Evolutionary conservation across 2,113 vertebrate genomes (phyloP), one percentile per base, ranked within the genome.

Genomic region (Protomyctophum bolini): DNA sequence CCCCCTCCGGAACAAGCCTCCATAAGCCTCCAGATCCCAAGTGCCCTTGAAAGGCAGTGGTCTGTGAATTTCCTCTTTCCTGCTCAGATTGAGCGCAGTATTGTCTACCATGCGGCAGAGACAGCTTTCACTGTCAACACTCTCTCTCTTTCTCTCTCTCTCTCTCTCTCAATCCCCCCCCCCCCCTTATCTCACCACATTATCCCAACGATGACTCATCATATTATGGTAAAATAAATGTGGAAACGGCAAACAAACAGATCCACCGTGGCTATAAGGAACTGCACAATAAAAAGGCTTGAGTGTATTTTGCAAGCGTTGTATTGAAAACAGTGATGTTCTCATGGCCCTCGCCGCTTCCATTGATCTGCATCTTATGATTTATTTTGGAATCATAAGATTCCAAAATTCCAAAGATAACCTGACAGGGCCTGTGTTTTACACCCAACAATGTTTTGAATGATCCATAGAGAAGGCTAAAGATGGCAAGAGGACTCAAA

Each of bases 21-120:
- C 83, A 73, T 88, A 87, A 94, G 92, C 92, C 83, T 79, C 84
- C 91, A 93, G 83, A 91, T 92, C 92, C 94, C 86, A 84, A 80
- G 77, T 91, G 84, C 86, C 89, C 92, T 92, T 87, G 80, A 84
- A 91, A 93, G 87, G 92, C 91, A 92, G 89, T 91, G 92, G 87
- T 85, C 92, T 94, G 91, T 92, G 92, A 91, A 88, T 41, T 41
- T 41, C 91, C 88, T 84, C 92, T 92, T 91, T 92, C 84, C 45
- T 65, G 82, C 87, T 91, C 81, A 73, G 66, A 86, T 82, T 87
- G 87, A 93, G 94, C 90, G 90, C 91, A 88, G 90, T 52, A 57
- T 88, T 92, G 83, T 89, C 86, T 89, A 77, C 51, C 62, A 88
- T 78, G 75, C 65, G 85, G 79, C 75, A 84, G 86, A 89, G 84